These are phyloP conservation scores for Apostichopus japonicus DNA, from an alignment of 35 echinoderm and acorn worm genomes.

Conservation along the genomic window DNA sequence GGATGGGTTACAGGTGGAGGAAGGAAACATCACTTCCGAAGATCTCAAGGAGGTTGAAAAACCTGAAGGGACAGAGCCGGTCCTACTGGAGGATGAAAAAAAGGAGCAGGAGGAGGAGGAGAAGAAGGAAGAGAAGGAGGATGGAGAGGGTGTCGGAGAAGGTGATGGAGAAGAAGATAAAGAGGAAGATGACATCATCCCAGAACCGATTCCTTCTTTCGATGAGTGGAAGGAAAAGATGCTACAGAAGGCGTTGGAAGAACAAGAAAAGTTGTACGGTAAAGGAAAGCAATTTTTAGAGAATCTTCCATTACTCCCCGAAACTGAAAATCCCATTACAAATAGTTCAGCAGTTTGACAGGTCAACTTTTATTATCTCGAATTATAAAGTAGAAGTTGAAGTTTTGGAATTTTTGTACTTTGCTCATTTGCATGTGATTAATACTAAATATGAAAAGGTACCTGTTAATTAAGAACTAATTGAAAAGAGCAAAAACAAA, in stretches of 20 bases:
- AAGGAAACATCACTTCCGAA: not conserved
- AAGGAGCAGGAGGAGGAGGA: not conserved
- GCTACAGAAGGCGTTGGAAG: conserved; percentile 64
- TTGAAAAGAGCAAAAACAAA: no score
- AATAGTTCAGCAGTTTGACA: no score
- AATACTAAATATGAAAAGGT: no score
- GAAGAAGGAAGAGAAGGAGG: not conserved
- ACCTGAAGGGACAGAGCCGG: not conserved
- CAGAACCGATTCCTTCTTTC: conserved; percentile 78
- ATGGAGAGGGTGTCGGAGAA: not conserved
- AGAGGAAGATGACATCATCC: not conserved
- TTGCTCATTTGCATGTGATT: no score
- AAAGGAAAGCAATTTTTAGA: not conserved
- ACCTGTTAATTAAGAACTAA: no score
- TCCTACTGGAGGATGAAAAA: not conserved
- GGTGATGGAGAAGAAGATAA: not conserved
- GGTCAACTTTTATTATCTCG: no score
- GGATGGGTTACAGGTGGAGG: not conserved
- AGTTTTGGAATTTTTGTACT: no score
- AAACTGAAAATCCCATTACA: no score
- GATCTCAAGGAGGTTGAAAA: not conserved
- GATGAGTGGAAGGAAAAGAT: conserved; percentile 85
- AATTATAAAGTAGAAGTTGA: no score
- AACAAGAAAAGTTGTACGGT: conserved; percentile 69
- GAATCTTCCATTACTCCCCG: not conserved